phyloP scores from a whole-genome alignment of 2,113 vertebrate genomes.

The Chinchilla lanigera region DNA sequence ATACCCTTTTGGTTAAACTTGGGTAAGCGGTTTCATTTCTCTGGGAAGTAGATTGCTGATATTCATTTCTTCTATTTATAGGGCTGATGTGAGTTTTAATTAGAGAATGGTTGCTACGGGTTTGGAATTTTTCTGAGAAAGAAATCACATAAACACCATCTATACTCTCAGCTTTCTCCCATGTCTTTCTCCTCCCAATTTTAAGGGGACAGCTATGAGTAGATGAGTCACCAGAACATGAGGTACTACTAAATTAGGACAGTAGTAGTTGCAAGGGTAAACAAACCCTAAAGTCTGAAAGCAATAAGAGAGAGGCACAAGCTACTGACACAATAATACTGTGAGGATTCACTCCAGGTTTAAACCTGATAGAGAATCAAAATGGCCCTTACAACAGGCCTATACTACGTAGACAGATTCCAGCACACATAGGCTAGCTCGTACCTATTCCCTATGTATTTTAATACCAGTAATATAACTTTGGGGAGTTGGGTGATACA shows the following conservation, averaged over 20 bases:
- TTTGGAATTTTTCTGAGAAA: constrained; percentile 69
- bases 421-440: constrained; percentile 30
- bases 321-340: not conserved
- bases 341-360: constrained; percentile 19
- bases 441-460: constrained; percentile 68
- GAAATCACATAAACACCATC: constrained; percentile 57
- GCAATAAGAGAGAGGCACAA: not conserved
- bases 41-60: constrained; percentile 27
- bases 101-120: constrained; percentile 63
- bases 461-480: constrained; percentile 61
- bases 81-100: constrained; percentile 69
- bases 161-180: constrained; percentile 25
- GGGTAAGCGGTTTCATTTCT: not conserved
- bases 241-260: constrained; percentile 51
- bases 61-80: constrained; percentile 67
- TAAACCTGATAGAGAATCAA: constrained; percentile 70
- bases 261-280: constrained; percentile 51
- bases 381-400: constrained; percentile 3
- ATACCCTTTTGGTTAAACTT: constrained; percentile 8
- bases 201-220: not conserved
- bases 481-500: constrained; percentile 30
- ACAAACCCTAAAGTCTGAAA: constrained; percentile 46
- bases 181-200: constrained; percentile 34
- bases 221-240: constrained; percentile 29
- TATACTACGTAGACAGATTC: constrained; percentile 59